Conservation (phyloP, 2,888 invertebrate species). For the Synergus japonicus region DNA sequence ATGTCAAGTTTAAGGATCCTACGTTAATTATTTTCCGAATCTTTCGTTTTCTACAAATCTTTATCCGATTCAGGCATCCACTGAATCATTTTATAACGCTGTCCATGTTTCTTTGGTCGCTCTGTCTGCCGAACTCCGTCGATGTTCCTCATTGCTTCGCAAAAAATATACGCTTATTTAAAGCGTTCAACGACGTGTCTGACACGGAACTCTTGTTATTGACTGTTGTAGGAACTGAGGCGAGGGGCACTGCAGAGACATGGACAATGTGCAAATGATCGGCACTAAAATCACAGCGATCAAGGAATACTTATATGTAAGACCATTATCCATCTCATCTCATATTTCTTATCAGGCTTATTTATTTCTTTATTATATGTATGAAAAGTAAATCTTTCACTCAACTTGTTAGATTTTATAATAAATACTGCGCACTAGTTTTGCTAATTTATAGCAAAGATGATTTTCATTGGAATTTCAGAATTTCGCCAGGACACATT, state of each 20-base stretch:
- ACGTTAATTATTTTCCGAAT: not conserved
- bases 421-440: not conserved
- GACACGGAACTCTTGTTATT: slow-evolving; percentile 73
- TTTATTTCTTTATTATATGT: slow-evolving; percentile 1
- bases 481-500: slow-evolving; percentile 76
- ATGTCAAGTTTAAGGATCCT: too few relatives aligned
- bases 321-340: slow-evolving; percentile 60
- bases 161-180: slow-evolving; percentile 36
- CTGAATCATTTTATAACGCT: slow-evolving; percentile 43
- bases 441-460: not conserved
- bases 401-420: not conserved
- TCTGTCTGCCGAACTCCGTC: slow-evolving; percentile 67
- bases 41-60: not conserved
- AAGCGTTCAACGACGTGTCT: slow-evolving; percentile 61
- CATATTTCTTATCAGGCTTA: slow-evolving; percentile 49
- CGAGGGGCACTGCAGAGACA: slow-evolving; percentile 75
- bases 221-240: slow-evolving; percentile 76
- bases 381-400: not conserved
- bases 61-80: not conserved
- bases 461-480: slow-evolving; percentile 63
- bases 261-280: slow-evolving; percentile 78
- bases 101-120: slow-evolving; percentile 75
- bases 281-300: slow-evolving; percentile 77
- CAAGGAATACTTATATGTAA: slow-evolving; percentile 78
- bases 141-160: slow-evolving; percentile 63